A percentile compares a stretch with the other conserved stretches of the same genome.
These are phyloP conservation scores for Dorcus hopei DNA, from an alignment of 2,888 invertebrate genomes.

Conservation along the genomic window DNA sequence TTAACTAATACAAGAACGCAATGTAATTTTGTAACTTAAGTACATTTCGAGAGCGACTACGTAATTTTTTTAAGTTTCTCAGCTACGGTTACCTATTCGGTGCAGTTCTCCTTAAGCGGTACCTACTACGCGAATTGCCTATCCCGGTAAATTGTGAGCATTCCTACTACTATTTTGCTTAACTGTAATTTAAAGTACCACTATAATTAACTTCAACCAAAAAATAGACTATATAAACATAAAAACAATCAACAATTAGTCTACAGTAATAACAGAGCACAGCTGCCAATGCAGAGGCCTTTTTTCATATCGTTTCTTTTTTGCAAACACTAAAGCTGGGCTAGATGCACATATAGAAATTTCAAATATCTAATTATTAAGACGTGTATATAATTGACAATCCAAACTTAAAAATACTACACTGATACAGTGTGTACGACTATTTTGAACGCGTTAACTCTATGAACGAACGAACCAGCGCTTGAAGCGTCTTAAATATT, in stretches of 20 bases:
- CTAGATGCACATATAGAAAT: conserved; percentile 9
- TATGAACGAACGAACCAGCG: too few relatives aligned
- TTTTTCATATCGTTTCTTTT: conserved; percentile 21
- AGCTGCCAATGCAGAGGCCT: conserved; percentile 35
- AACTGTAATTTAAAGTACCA: conserved; percentile 35
- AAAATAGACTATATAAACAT: conserved; percentile 53
- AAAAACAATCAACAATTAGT: conserved; percentile 52
- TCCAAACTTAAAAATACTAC: conserved; percentile 7
- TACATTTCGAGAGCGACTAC: conserved; percentile 19
- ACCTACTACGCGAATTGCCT: conserved; percentile 11
- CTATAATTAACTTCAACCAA: conserved; percentile 49
- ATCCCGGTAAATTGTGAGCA: conserved; percentile 28
- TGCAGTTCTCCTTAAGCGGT: conserved; percentile 16
- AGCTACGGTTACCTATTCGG: neutral
- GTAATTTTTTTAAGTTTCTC: neutral
- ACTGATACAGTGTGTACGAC: conserved; percentile 17
- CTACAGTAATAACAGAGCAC: conserved; percentile 46
- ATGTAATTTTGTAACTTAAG: conserved; percentile 5
- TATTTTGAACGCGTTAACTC: neutral
- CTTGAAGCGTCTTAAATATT: conserved; percentile 1
- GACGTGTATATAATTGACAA: conserved; percentile 1
- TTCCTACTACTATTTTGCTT: conserved; percentile 26
- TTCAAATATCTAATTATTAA: conserved; percentile 8
- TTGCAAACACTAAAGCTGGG: conserved; percentile 27
- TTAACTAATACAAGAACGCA: neutral